phyloP scores from a whole-genome alignment of 2,113 vertebrate genomes.

The Thalassarche chlororhynchos region DNA sequence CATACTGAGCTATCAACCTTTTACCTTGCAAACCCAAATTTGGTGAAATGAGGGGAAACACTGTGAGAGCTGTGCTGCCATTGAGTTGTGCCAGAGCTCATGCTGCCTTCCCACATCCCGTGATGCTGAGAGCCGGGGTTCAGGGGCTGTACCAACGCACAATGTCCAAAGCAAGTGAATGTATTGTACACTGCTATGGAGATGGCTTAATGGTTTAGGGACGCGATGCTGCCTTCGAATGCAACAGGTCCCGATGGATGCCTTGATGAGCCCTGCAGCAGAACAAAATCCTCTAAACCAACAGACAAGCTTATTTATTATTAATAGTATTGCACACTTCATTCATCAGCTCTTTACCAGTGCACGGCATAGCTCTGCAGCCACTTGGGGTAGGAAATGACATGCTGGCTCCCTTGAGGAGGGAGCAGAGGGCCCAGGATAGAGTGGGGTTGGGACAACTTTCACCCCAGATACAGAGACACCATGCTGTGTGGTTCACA shows the following conservation, averaged over 20 bases:
- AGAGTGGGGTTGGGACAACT: not conserved
- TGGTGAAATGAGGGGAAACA: not conserved
- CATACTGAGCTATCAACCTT: not conserved
- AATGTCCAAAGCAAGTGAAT: rapidly evolving
- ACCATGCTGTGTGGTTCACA: rapidly evolving
- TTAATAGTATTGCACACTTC: not conserved
- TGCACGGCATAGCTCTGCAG: not conserved
- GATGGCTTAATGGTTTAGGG: not conserved
- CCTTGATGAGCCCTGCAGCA: not conserved
- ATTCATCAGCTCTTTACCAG: not conserved
- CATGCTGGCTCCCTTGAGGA: not conserved
- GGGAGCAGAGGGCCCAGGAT: not conserved
- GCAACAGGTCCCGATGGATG: not conserved
- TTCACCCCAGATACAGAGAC: not conserved
- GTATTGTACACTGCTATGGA: not conserved
- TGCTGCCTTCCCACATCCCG: not conserved
- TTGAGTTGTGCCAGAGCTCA: not conserved
- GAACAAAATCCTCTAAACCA: slow-evolving; percentile 25
- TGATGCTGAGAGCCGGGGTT: not conserved
- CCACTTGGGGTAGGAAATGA: not conserved
- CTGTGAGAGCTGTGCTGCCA: not conserved
- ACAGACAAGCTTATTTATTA: slow-evolving; percentile 23
- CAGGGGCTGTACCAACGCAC: not conserved
- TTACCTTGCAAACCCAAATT: not conserved
- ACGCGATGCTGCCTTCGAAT: not conserved